Evolutionary conservation across 2,797 vertebrate genomes (phyloP).

Genomic region (Tadarida brasiliensis): DNA sequence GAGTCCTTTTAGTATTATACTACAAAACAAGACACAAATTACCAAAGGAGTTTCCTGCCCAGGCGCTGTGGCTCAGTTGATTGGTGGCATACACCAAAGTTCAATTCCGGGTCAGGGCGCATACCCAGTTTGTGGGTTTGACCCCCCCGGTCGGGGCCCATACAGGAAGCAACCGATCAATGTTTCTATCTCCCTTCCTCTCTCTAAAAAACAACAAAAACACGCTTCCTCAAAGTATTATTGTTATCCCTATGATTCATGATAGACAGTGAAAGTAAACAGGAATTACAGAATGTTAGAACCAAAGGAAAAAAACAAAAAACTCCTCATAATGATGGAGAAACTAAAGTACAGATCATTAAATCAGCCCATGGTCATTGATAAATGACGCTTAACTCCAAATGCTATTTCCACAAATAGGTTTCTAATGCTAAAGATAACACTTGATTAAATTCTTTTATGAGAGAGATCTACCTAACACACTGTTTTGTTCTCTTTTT

Average conservation of each 20-base stretch:
- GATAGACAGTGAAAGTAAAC: neutral
- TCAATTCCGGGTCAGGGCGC: neutral
- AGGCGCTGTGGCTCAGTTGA: neutral
- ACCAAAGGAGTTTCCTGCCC: neutral
- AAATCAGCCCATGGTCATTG: neutral
- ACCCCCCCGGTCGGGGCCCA: neutral
- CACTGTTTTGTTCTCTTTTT: slow-evolving; percentile 33
- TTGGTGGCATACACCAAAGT: neutral
- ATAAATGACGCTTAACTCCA: neutral
- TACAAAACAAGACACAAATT: slow-evolving; percentile 14
- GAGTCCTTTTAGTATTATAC: neutral
- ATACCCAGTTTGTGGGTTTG: neutral
- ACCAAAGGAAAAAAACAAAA: fast-evolving
- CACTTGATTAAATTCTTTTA: neutral
- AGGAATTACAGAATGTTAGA: neutral
- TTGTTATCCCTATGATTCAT: neutral
- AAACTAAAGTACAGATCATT: neutral
- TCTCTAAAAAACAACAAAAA: neutral
- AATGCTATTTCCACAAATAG: slow-evolving; percentile 31
- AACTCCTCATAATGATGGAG: neutral
- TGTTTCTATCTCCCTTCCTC: neutral
- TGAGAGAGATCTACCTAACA: neutral
- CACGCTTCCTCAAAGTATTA: neutral
- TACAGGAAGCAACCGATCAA: neutral
- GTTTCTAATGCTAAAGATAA: slow-evolving; percentile 2